Base-by-base conservation (phyloP, 2,797 vertebrate genomes). In the Megaceryle alcyon region DNA sequence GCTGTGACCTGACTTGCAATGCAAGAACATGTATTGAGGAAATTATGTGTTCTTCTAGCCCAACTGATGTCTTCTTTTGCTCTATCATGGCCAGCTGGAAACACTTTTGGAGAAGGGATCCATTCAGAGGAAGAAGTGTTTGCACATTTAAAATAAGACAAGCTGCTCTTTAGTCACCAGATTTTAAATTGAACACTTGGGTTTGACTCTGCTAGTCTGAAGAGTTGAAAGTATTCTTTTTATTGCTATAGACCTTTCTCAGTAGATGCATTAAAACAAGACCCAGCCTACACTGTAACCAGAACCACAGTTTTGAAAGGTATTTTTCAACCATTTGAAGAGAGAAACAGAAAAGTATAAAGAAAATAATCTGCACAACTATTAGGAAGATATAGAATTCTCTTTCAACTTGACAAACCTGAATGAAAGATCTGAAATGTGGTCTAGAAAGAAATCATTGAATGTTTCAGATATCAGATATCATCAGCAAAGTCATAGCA, bases 71-170 rank as follows among this genome's bases (percentile, higher is more conserved):
- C 88, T 91, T 78, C 85, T 87, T 93, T 96, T 92, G 54, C 91
- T 87, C 48, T 75, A 70, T 92, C 65, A 59, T 10, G 8, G 63
- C 28, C 94, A 97, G 92, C 83, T 96, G 94, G 94, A 94, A 96
- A 60, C 64, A 91, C 65, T 96, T 96, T 91, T 1, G 2, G 68
- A 96, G 88, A 95, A 95, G 54, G 44, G 57, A 92, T 63, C 68
- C 71, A 94, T 95, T 94, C 78, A 95, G 64, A 88, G 49, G 39
- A 96, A 93, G 84, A 92, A 95, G 60, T 76, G 82, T 91, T 96
- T 94, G 77, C 80, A 92, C 77, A 91, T 89, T 76, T 90, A 94
- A 91, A 97, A 91, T 91, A 77, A 94, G 92, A 92, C 82, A 95
- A 97, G 89, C 85, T 97, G 92, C 48, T 95, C 73, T 94, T 88